Evolutionary conservation across 1,140 invertebrate genomes (phyloP).

Genomic region (Pachyrhynchus sulphureomaculatus): DNA sequence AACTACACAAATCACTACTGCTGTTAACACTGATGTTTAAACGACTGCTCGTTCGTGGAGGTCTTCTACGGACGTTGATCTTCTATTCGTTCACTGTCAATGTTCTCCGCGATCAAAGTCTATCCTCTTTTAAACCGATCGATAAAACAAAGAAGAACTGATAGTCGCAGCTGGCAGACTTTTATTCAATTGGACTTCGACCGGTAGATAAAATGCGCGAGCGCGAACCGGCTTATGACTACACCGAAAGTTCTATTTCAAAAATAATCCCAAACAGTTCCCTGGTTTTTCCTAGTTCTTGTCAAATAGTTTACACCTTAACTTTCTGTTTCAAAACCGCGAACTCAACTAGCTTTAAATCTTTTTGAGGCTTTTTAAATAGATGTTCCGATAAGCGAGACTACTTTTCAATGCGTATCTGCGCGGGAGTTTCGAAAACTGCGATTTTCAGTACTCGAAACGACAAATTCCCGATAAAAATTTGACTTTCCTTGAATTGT

Average conservation of each 20-base stretch:
- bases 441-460: background rate
- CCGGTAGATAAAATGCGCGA: conserved; percentile 1
- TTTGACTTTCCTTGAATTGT: conserved; percentile 1
- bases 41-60: conserved; percentile 39
- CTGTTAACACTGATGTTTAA: conserved; percentile 42
- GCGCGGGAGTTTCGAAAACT: conserved; percentile 40
- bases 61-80: conserved; percentile 50
- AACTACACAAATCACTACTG: conserved; percentile 44
- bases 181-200: background rate
- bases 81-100: conserved; percentile 37
- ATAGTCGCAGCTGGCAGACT: conserved; percentile 2
- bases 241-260: conserved; percentile 15
- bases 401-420: conserved; percentile 39
- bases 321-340: background rate
- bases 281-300: conserved; percentile 1
- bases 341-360: background rate
- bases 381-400: background rate
- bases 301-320: conserved; percentile 1
- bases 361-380: background rate
- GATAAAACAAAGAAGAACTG: background rate
- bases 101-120: conserved; percentile 23
- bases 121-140: conserved; percentile 10
- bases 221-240: conserved; percentile 17
- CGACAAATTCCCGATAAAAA: background rate
- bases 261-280: conserved; percentile 9